A percentile compares a stretch with the other conserved stretches of the same genome.
Conservation (phyloP, 2,888 invertebrate species). For the Micoletzkya japonica region DNA sequence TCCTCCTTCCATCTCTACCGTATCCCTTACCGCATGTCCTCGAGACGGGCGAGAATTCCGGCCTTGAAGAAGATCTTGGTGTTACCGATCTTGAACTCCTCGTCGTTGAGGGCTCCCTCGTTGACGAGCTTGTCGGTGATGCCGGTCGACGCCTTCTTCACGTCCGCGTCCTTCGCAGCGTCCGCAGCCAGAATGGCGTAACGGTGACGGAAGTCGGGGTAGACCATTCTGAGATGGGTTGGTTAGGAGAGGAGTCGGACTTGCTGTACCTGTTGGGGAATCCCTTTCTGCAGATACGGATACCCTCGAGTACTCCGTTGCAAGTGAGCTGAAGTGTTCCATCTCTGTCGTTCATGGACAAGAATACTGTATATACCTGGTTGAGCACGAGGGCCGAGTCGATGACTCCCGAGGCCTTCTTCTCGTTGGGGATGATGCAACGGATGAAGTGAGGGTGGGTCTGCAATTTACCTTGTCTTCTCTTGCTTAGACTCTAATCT, state of each 20-base stretch:
- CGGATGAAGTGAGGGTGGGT: slow-evolving; percentile 99
- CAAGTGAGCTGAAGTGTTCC: slow-evolving; percentile 82
- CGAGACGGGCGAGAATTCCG: slow-evolving; percentile 99
- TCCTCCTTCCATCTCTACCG: not conserved
- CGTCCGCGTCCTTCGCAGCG: slow-evolving; percentile 69
- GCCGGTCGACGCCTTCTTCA: slow-evolving; percentile 66
- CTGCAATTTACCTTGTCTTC: slow-evolving; percentile 13
- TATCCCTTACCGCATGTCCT: slow-evolving; percentile 80
- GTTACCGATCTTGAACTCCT: slow-evolving; percentile 68
- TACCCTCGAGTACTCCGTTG: slow-evolving; percentile 99
- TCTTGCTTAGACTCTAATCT: not conserved
- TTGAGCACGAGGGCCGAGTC: slow-evolving; percentile 99
- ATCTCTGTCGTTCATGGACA: not conserved
- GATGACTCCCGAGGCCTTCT: slow-evolving; percentile 73
- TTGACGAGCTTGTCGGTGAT: slow-evolving; percentile 57
- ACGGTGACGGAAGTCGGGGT: slow-evolving; percentile 98
- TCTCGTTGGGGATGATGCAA: slow-evolving; percentile 96
- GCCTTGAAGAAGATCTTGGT: slow-evolving; percentile 91
- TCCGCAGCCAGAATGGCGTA: slow-evolving; percentile 99
- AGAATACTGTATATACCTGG: slow-evolving; percentile 69
- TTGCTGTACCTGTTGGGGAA: slow-evolving; percentile 83
- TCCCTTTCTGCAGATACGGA: slow-evolving; percentile 98
- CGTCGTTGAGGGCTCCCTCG: slow-evolving; percentile 64
- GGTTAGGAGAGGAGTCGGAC: not conserved
- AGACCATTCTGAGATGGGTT: slow-evolving; percentile 81